phyloP scores from a whole-genome alignment of 2,113 vertebrate genomes.

The Burhinus oedicnemus region DNA sequence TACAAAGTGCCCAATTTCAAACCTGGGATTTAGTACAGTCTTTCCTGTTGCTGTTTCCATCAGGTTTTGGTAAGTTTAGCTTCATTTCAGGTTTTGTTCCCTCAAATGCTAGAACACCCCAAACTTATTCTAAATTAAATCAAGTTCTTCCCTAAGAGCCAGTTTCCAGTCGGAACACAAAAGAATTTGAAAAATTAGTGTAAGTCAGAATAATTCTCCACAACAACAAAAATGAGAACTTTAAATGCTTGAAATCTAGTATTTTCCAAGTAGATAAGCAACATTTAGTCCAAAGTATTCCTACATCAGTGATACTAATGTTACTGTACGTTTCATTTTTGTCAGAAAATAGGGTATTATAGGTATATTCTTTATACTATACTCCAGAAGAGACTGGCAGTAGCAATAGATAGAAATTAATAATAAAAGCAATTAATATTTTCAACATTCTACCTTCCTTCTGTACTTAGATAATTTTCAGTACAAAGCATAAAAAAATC shows the following conservation, averaged over 20 bases:
- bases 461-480: neutral
- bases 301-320: neutral
- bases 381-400: neutral
- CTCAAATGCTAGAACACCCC: neutral
- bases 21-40: neutral
- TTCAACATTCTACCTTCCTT: neutral
- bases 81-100: neutral
- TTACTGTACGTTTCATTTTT: neutral
- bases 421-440: neutral
- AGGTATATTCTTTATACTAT: neutral
- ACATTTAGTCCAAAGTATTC: neutral
- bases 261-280: neutral
- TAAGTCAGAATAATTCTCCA: neutral
- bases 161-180: neutral
- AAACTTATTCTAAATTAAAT: neutral
- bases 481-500: neutral
- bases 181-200: neutral
- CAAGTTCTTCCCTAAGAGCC: neutral
- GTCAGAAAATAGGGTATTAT: neutral
- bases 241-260: neutral
- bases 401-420: neutral
- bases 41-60: neutral
- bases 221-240: neutral
- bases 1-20: neutral
- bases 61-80: neutral